These are phyloP conservation scores for Sebastes trivittatus DNA, from an alignment of 2,797 vertebrate genomes.

Conservation along the genomic window DNA sequence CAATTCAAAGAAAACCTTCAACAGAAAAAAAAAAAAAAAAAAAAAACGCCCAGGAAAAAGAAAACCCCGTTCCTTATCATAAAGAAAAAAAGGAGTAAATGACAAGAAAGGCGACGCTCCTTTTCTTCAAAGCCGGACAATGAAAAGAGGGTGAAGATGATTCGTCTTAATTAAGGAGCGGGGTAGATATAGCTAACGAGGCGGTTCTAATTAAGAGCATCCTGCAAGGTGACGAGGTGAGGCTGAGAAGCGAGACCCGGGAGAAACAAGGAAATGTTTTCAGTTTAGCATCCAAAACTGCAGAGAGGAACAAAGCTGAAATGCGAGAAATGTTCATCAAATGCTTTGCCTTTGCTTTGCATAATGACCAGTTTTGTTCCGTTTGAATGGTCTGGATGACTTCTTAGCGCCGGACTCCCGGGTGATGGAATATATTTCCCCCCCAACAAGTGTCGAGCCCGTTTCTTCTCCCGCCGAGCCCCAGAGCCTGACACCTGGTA, in stretches of 20 bases:
- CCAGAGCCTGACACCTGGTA: conserved; percentile 56
- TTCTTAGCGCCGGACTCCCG: conserved; percentile 59
- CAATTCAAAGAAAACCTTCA: conserved; percentile 93
- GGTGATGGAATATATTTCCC: conserved; percentile 69
- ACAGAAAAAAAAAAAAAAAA: conserved; percentile 51
- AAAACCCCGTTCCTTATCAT: conserved; percentile 19
- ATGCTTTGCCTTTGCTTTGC: conserved; percentile 72
- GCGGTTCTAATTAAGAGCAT: conserved; percentile 84
- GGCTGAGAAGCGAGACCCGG: background rate
- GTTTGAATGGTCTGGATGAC: conserved; percentile 68
- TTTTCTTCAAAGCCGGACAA: conserved; percentile 83
- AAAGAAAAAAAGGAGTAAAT: conserved; percentile 53
- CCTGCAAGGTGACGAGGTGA: conserved; percentile 51
- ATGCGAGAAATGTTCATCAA: conserved; percentile 83
- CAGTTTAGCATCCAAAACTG: conserved; percentile 33
- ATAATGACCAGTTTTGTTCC: conserved; percentile 76
- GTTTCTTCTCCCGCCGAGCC: background rate
- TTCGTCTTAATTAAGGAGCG: conserved; percentile 87
- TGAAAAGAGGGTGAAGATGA: conserved; percentile 81
- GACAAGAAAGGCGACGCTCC: conserved; percentile 70
- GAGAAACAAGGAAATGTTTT: conserved; percentile 19
- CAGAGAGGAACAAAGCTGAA: conserved; percentile 65
- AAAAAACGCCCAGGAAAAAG: conserved; percentile 50
- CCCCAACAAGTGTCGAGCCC: conserved; percentile 27
- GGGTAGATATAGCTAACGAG: conserved; percentile 69